A percentile compares a stretch with the other conserved stretches of the same genome.
phyloP scores from a whole-genome alignment of 2,113 vertebrate genomes.

The Carassius auratus region DNA sequence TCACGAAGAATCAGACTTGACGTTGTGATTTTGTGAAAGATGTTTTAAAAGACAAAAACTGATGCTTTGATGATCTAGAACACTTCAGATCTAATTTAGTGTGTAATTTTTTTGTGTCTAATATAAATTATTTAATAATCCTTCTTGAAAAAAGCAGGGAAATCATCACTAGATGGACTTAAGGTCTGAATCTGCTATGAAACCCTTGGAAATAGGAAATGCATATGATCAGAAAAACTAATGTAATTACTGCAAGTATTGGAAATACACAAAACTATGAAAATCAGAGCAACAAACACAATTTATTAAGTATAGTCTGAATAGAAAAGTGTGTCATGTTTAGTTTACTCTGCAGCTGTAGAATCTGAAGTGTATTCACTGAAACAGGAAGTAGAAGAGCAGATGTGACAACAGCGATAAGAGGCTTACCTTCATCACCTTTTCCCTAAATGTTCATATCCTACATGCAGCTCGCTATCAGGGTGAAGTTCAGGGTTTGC shows the following conservation, averaged over 20 bases:
- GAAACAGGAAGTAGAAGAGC: neutral
- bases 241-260: neutral
- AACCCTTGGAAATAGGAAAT: neutral
- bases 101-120: too few species aligned
- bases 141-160: neutral
- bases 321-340: too few species aligned
- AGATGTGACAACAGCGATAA: neutral
- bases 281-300: too few species aligned
- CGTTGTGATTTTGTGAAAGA: too few species aligned
- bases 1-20: too few species aligned
- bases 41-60: too few species aligned
- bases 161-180: neutral
- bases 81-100: too few species aligned
- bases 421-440: neutral
- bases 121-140: neutral
- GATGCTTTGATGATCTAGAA: too few species aligned
- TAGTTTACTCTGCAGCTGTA: neutral
- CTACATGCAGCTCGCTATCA: neutral
- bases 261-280: neutral
- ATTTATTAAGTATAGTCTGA: too few species aligned
- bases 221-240: neutral
- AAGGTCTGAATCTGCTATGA: neutral
- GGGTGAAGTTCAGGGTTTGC: neutral
- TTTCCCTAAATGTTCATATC: too few species aligned
- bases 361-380: neutral